Percentiles rank a stretch among this genome's conserved stretches.
Conservation (phyloP, 2,797 vertebrate species). For the Bufotes viridis region DNA sequence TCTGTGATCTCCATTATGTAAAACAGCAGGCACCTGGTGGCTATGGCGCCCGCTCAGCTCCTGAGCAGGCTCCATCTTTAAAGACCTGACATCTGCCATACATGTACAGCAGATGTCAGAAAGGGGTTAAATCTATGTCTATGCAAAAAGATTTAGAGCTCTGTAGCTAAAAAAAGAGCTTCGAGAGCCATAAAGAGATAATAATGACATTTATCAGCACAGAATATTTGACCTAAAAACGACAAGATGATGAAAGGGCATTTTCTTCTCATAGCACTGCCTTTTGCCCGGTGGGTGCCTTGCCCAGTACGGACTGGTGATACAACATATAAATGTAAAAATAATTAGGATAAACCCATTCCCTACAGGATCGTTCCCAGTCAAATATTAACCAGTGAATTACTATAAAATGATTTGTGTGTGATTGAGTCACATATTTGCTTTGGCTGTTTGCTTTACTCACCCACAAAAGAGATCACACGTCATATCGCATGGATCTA, state of each 20-base stretch:
- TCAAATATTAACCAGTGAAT: conserved; percentile 52
- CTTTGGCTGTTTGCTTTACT: conserved; percentile 55
- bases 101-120: no score
- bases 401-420: conserved; percentile 57
- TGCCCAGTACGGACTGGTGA: background rate
- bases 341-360: conserved; percentile 20
- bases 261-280: background rate
- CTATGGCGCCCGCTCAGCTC: no score
- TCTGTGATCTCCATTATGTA: no score
- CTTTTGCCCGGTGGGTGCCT: background rate
- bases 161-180: no score
- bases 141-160: no score
- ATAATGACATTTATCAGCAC: no score
- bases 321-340: conserved; percentile 25
- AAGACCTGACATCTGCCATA: no score
- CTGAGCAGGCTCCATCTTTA: no score
- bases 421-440: conserved; percentile 57
- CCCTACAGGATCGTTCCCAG: background rate
- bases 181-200: no score
- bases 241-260: background rate
- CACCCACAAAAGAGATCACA: conserved; percentile 52
- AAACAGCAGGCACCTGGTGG: no score
- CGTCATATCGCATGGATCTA: conserved; percentile 44
- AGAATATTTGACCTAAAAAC: no score
- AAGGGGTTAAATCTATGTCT: no score